Percentiles rank a stretch among this genome's conserved stretches.
These are phyloP conservation scores for Peromyscus californicus DNA, from an alignment of 2,113 vertebrate genomes.

Conservation along the genomic window DNA sequence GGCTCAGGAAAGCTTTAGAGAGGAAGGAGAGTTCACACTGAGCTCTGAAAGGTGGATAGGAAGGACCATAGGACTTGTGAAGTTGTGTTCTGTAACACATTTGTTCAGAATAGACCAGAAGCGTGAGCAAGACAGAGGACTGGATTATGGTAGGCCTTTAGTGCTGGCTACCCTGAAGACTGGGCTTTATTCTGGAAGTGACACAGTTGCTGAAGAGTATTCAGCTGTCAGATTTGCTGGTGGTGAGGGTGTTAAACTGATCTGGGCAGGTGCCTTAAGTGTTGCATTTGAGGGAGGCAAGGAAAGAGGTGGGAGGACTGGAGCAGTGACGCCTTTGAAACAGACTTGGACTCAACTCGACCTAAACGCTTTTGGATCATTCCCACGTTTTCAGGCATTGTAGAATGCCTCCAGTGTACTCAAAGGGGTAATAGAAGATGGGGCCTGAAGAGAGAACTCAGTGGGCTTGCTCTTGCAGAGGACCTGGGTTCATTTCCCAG, in stretches of 20 bases:
- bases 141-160: neutral
- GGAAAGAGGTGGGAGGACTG: neutral
- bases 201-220: neutral
- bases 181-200: neutral
- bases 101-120: neutral
- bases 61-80: neutral
- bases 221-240: neutral
- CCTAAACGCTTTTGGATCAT: neutral
- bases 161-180: neutral
- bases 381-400: neutral
- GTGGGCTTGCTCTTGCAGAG: neutral
- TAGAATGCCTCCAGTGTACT: neutral
- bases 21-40: neutral
- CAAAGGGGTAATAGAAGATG: neutral
- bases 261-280: neutral
- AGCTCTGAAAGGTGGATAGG: neutral
- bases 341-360: neutral
- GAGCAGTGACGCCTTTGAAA: neutral
- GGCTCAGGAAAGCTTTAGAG: neutral
- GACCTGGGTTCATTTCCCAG: neutral
- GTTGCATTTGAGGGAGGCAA: neutral
- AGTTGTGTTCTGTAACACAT: neutral
- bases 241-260: neutral
- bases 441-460: neutral
- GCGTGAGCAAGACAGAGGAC: neutral